Evolutionary conservation across 2,888 invertebrate species (phyloP).

Genomic region (Hybos culiciformis): DNA sequence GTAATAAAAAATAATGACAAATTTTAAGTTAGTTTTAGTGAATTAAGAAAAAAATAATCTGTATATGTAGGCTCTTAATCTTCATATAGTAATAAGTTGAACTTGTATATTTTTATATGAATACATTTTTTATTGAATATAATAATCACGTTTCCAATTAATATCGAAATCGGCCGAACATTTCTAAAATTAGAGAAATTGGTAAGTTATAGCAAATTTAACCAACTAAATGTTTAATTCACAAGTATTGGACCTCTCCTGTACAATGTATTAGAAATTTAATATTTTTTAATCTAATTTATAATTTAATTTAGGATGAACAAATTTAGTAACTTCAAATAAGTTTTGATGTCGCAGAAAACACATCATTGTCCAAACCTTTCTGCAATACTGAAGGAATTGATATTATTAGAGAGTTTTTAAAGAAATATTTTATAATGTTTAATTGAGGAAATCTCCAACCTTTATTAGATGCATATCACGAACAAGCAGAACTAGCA

Average conservation of each 20-base stretch:
- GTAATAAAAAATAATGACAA: too few species aligned
- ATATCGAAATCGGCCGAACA: constrained; percentile 78
- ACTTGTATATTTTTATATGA: too few species aligned
- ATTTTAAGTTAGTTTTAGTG: too few species aligned
- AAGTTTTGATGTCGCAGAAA: constrained; percentile 69
- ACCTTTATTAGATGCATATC: constrained; percentile 71
- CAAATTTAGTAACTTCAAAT: constrained; percentile 72
- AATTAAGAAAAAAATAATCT: too few species aligned
- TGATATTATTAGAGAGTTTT: constrained; percentile 62
- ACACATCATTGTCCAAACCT: constrained; percentile 48
- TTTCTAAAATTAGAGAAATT: constrained; percentile 75
- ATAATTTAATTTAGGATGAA: constrained; percentile 56
- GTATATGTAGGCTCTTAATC: too few species aligned
- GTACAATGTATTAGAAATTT: too few species aligned
- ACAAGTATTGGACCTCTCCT: neutral
- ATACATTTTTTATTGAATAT: too few species aligned
- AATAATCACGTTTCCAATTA: too few species aligned
- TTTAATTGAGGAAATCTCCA: constrained; percentile 71
- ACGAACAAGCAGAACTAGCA: constrained; percentile 70
- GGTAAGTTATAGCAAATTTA: too few species aligned
- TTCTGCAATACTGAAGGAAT: constrained; percentile 47
- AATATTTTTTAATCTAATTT: too few species aligned
- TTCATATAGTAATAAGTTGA: too few species aligned
- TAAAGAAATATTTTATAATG: constrained; percentile 73
- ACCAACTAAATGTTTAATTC: neutral